Evolutionary conservation across 2,797 vertebrate species (phyloP).

Genomic region (Mus minutoides): DNA sequence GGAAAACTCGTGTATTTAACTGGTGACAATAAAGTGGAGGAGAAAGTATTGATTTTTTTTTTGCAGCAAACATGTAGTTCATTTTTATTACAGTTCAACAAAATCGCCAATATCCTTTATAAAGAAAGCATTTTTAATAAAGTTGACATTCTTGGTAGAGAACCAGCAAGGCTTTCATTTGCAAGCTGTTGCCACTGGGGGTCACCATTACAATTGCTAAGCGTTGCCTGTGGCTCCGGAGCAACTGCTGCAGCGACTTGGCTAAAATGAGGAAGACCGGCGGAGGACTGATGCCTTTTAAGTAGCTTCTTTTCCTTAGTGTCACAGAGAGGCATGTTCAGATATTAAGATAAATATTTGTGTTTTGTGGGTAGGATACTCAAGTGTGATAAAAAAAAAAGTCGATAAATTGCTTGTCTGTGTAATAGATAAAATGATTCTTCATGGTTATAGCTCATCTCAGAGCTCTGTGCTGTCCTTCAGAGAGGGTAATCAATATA

Average conservation of each 20-base stretch:
- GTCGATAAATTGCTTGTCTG: conserved; percentile 83
- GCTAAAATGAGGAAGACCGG: neutral
- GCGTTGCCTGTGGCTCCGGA: neutral
- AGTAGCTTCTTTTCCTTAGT: conserved; percentile 75
- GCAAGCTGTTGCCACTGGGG: conserved; percentile 78
- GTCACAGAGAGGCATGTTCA: conserved; percentile 54
- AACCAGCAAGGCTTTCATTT: conserved; percentile 65
- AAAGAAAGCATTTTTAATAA: conserved; percentile 70
- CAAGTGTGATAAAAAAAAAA: conserved; percentile 81
- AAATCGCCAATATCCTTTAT: conserved; percentile 53
- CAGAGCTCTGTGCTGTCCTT: conserved; percentile 77
- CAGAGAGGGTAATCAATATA: conserved; percentile 71
- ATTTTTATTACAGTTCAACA: conserved; percentile 68
- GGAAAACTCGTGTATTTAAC: conserved; percentile 41
- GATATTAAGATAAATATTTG: conserved; percentile 86
- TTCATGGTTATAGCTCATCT: conserved; percentile 80
- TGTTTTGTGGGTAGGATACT: conserved; percentile 79
- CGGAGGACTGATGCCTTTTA: conserved; percentile 69
- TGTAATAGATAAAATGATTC: conserved; percentile 81
- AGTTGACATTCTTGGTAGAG: conserved; percentile 46
- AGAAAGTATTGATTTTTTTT: conserved; percentile 44
- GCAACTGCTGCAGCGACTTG: neutral
- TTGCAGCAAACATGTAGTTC: conserved; percentile 51
- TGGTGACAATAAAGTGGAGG: conserved; percentile 26
- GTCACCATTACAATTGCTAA: conserved; percentile 84